These are phyloP conservation scores for Folsomia candida DNA, from an alignment of 2,888 invertebrate species.

Conservation along the genomic window DNA sequence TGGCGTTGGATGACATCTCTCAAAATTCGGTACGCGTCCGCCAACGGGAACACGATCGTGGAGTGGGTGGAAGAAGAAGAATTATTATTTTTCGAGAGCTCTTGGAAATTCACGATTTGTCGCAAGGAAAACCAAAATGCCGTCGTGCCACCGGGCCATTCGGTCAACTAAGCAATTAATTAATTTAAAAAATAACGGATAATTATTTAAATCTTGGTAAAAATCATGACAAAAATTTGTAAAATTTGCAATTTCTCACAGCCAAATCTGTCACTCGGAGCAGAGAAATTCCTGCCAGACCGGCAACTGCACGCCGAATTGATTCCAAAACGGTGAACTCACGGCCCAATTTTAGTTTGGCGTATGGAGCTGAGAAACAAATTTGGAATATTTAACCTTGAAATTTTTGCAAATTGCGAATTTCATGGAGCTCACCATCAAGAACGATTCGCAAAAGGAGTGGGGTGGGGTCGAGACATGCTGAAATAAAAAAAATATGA, in stretches of 20 bases:
- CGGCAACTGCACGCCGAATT: conserved; percentile 52
- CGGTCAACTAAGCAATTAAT: conserved; percentile 49
- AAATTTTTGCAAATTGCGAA: no score
- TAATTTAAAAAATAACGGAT: neutral
- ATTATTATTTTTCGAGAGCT: conserved; percentile 50
- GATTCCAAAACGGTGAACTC: conserved; percentile 52
- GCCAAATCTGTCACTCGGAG: conserved; percentile 53
- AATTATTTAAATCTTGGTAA: neutral
- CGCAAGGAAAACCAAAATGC: conserved; percentile 54
- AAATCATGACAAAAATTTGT: neutral
- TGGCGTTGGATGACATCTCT: conserved; percentile 52
- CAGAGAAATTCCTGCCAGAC: conserved; percentile 53
- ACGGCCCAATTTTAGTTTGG: conserved; percentile 48
- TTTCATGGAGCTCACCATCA: conserved; percentile 35
- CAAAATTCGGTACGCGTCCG: conserved; percentile 52
- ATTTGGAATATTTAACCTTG: neutral
- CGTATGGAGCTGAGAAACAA: conserved; percentile 42
- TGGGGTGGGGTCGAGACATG: conserved; percentile 49
- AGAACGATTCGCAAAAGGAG: conserved; percentile 48
- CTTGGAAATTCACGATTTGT: conserved; percentile 52
- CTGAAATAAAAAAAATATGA: conserved; percentile 10
- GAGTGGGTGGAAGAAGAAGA: conserved; percentile 47
- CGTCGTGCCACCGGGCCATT: conserved; percentile 49
- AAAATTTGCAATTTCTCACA: conserved; percentile 49
- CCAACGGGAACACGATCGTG: conserved; percentile 51